Percentiles rank a stretch among this genome's conserved stretches.
Conservation (phyloP, 2,113 vertebrate species). For the Phylloscopus whistleri region DNA sequence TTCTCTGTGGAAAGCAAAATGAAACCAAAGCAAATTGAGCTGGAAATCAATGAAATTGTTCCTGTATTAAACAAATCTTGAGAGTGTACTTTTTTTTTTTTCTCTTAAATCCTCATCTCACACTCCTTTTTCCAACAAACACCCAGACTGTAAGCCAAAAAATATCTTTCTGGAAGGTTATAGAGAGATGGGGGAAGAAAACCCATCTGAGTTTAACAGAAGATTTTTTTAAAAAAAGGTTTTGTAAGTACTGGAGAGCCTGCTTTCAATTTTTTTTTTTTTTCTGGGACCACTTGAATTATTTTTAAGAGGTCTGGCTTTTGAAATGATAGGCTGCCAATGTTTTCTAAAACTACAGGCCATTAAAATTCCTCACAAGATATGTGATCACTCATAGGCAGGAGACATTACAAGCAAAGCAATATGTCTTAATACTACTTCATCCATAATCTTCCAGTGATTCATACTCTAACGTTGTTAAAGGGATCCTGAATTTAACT, state of each 20-base stretch:
- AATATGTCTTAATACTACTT: neutral
- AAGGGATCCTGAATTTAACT: neutral
- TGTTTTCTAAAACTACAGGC: neutral
- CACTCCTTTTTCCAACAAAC: neutral
- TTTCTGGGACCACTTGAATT: neutral
- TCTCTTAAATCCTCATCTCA: neutral
- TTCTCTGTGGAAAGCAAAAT: neutral
- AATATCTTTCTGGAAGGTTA: neutral
- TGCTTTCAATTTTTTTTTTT: neutral
- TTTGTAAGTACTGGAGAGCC: neutral
- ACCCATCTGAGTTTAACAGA: neutral
- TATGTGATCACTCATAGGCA: neutral
- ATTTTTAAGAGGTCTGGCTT: neutral
- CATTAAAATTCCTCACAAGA: neutral
- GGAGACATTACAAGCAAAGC: neutral
- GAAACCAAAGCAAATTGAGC: neutral
- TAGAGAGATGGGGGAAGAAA: neutral
- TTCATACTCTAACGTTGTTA: neutral
- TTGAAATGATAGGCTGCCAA: neutral
- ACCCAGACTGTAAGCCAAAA: neutral
- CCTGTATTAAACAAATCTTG: neutral
- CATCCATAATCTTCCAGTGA: neutral
- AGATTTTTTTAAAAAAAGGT: rapidly evolving
- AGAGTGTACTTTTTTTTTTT: neutral
- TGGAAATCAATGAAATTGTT: conserved; percentile 3